Base-by-base conservation (phyloP, 2,797 vertebrate species). In the Avahi laniger region DNA sequence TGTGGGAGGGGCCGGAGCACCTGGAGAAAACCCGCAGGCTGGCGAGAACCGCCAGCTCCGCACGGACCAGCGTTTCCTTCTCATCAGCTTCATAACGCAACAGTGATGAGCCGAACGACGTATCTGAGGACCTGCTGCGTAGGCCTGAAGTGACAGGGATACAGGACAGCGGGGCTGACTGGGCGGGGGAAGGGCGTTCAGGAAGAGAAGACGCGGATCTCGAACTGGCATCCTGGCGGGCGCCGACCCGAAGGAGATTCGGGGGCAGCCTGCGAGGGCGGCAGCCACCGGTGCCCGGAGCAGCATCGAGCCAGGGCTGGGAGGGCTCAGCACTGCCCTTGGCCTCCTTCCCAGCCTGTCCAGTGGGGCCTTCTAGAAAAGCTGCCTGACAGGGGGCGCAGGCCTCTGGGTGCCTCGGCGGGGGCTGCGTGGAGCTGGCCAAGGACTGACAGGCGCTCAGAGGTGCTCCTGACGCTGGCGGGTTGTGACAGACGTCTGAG, bases 401-500 rank as follows among this genome's bases (percentile, higher is more conserved):
- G 43, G 59, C 6, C 18, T 80, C 43, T 43, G 70, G 63, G 89
- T 20, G 17, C 76, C n/a, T 59, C 43, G 2, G 43, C 43, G 41
- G 0, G 0, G 22, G 2, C 11, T 22, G 46, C 4, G 9, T 9
- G 67, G 88, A 76, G n/a, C 2, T 0, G 54, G 79, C 92, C 78
- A 70, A 89, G 88, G 96, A 93, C 88, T 17, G 89, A 94, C 82
- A 33, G 91, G 86, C 80, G 93, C 85, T 94, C 80, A 4, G 0
- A 30, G 91, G 81, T 83, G 78, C 81, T 94, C 94, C 67, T 95
- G 85, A 91, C 67, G 1, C 67, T 69, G 1, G 0, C 14, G 13
- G 79, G 85, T n/a, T 72, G 79, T 79, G 88, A 57, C 63, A 57
- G 88, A 33, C 22, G 3, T 96, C 97, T 94, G 96, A 96, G 95